Evolutionary conservation across 2,113 vertebrate species (phyloP).

Genomic region (Alectura lathami): DNA sequence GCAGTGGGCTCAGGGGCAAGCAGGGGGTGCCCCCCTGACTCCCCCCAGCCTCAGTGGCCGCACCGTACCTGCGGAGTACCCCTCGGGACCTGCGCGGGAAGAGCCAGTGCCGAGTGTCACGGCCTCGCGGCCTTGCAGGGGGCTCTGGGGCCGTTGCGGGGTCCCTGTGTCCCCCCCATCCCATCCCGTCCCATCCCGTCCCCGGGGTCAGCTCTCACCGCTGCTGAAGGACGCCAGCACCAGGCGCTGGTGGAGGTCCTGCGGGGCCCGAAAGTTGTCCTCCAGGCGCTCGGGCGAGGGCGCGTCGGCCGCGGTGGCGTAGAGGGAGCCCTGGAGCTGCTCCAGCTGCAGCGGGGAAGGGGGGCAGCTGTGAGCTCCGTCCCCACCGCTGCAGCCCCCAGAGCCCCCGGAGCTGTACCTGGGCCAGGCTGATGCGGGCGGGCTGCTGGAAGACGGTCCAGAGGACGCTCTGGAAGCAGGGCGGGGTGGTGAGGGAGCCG

Average conservation of each 20-base stretch:
- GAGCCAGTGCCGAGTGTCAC: fast-evolving
- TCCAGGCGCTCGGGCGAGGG: background rate
- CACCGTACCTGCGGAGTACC: conserved; percentile 28
- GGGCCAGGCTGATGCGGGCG: conserved; percentile 79
- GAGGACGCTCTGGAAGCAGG: conserved; percentile 87
- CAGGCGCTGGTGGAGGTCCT: conserved; percentile 66
- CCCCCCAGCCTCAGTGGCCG: fast-evolving
- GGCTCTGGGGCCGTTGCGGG: fast-evolving
- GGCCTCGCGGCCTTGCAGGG: fast-evolving
- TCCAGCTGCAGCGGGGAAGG: conserved; percentile 59
- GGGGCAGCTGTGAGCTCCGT: background rate
- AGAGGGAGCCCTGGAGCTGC: conserved; percentile 67
- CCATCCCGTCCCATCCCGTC: background rate
- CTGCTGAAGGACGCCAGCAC: conserved; percentile 64
- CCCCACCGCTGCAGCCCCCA: background rate
- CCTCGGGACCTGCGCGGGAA: background rate
- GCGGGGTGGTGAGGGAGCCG: conserved; percentile 91
- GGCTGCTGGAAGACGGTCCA: conserved; percentile 87
- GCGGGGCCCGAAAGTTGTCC: conserved; percentile 66
- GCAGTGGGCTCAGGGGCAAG: background rate
- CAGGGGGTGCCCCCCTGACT: background rate
- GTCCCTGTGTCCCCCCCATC: background rate
- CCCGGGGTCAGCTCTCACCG: conserved; percentile 6
- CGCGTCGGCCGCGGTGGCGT: background rate
- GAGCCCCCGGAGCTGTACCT: conserved; percentile 65